phyloP scores from a whole-genome alignment of 2,113 vertebrate species.

The Tetrao urogallus region DNA sequence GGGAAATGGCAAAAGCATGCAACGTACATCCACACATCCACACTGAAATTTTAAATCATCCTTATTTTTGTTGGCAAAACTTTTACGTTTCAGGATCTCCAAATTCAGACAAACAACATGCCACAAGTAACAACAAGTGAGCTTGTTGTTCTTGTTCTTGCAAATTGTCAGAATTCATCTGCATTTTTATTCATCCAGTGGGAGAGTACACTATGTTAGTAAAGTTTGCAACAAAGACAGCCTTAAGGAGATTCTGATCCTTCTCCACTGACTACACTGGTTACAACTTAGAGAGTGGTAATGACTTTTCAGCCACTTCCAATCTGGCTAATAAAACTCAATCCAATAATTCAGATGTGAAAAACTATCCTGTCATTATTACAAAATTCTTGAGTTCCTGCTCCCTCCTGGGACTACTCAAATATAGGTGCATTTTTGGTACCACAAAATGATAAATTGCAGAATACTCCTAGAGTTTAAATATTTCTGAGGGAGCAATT shows the following conservation, averaged over 20 bases:
- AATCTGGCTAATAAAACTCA: slow-evolving; percentile 33
- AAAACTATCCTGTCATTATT: neutral
- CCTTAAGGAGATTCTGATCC: neutral
- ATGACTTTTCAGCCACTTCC: slow-evolving; percentile 35
- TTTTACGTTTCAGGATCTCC: neutral
- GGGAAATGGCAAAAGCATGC: neutral
- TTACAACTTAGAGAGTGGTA: neutral
- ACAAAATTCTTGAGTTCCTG: slow-evolving; percentile 39
- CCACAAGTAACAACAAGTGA: neutral
- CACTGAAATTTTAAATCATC: neutral
- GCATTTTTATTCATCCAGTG: neutral
- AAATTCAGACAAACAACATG: neutral
- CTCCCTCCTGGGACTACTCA: neutral
- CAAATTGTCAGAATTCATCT: neutral
- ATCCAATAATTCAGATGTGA: slow-evolving; percentile 11
- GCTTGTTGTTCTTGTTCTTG: neutral
- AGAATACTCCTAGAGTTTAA: slow-evolving; percentile 79
- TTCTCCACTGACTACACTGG: neutral
- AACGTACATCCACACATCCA: rapidly evolving
- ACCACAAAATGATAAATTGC: slow-evolving; percentile 71
- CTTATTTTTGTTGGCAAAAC: neutral
- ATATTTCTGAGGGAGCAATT: slow-evolving; percentile 77
- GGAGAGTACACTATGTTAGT: neutral
- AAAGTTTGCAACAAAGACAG: neutral
- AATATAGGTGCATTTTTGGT: slow-evolving; percentile 48